Conservation (phyloP, 2,888 invertebrate species). For the Cyaniris semiargus region DNA sequence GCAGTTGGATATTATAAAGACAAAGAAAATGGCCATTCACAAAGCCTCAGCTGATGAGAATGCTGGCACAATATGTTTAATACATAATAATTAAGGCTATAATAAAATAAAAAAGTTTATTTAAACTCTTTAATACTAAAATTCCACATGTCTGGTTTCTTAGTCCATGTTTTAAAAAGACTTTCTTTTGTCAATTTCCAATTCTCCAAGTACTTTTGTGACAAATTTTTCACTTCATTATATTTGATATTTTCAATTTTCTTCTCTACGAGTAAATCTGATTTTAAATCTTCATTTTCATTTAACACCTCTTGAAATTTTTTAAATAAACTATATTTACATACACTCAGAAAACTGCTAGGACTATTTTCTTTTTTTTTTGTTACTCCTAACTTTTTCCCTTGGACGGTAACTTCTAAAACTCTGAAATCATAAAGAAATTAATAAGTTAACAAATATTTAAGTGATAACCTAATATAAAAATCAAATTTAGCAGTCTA, state of each 20-base stretch:
- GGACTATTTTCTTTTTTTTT: constrained; percentile 79
- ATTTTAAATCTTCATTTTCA: constrained; percentile 50
- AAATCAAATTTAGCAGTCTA: neutral
- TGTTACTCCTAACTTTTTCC: constrained; percentile 88
- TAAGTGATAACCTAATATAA: constrained; percentile 9
- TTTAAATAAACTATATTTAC: constrained; percentile 77
- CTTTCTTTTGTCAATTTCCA: constrained; percentile 71
- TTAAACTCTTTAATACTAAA: constrained; percentile 53
- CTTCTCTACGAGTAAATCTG: constrained; percentile 45
- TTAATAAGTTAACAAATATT: constrained; percentile 17
- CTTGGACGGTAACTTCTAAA: constrained; percentile 87
- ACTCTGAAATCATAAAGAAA: constrained; percentile 67
- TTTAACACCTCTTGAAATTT: constrained; percentile 67
- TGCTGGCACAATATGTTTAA: too few species aligned
- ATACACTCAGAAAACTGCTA: constrained; percentile 72
- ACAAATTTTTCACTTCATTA: constrained; percentile 65
- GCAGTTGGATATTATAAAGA: too few species aligned
- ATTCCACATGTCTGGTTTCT: constrained; percentile 75
- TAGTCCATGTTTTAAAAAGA: constrained; percentile 80
- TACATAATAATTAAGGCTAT: too few species aligned
- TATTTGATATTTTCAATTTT: constrained; percentile 52
- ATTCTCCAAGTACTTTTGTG: constrained; percentile 49
- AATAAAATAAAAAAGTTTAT: constrained; percentile 21
- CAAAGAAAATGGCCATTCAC: too few species aligned
- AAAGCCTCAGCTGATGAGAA: too few species aligned